Percentiles rank a stretch among this genome's conserved stretches.
These are phyloP conservation scores for Pygmarrhopalites habei DNA, from an alignment of 1,140 invertebrate species.

Conservation along the genomic window DNA sequence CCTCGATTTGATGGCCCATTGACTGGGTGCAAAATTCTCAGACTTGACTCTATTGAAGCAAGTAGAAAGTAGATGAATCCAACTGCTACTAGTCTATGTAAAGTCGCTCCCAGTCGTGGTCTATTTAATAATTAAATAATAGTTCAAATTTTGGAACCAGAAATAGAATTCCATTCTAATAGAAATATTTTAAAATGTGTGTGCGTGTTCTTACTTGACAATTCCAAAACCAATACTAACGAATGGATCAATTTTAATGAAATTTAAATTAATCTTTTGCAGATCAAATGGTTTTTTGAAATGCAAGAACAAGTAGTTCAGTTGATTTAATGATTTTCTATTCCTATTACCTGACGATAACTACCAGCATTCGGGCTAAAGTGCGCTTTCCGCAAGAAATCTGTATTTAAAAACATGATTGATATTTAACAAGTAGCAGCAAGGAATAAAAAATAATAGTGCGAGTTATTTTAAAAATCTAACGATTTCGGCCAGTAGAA, in stretches of 20 bases:
- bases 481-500: conserved; percentile 78
- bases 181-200: not conserved
- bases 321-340: no score
- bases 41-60: conserved; percentile 71
- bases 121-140: no score
- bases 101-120: conserved; percentile 72
- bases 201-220: conserved; percentile 84
- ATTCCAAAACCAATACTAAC: conserved; percentile 91
- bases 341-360: no score
- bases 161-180: conserved; percentile 6
- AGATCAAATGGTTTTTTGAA: no score
- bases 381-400: conserved; percentile 80
- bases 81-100: conserved; percentile 75
- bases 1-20: conserved; percentile 57
- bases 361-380: conserved; percentile 81
- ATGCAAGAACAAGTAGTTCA: no score
- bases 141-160: not conserved
- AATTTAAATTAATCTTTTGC: no score
- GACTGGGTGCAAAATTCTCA: conserved; percentile 63
- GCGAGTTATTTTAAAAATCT: no score
- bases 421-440: conserved; percentile 61
- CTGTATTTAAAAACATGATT: no score
- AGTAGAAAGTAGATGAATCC: conserved; percentile 74
- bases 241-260: no score
- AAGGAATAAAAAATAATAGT: no score